A percentile compares a stretch with the other conserved stretches of the same genome.
phyloP scores from a whole-genome alignment of 2,888 invertebrate species.

The Idaea aversata region DNA sequence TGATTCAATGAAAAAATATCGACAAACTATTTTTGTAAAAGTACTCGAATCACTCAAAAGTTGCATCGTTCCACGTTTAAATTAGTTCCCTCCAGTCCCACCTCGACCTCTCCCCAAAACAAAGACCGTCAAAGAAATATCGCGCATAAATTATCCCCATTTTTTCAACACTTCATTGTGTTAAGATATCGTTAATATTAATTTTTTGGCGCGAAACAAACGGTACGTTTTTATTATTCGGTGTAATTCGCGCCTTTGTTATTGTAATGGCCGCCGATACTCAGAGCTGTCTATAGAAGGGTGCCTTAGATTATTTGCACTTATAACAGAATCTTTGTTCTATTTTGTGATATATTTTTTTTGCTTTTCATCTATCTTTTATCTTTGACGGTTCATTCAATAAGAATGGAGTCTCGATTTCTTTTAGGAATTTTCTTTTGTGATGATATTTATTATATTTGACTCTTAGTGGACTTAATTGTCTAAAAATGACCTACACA shows the following conservation, averaged over 20 bases:
- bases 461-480: neutral
- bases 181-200: slow-evolving; percentile 78
- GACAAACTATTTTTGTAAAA: neutral
- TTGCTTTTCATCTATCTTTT: slow-evolving; percentile 21
- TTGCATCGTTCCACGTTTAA: slow-evolving; percentile 8
- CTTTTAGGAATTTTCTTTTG: neutral
- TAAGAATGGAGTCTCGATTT: neutral
- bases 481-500: neutral
- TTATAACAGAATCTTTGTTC: slow-evolving; percentile 11
- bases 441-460: neutral
- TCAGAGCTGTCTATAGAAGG: slow-evolving; percentile 12
- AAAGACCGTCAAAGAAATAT: slow-evolving; percentile 73
- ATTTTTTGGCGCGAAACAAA: slow-evolving; percentile 77
- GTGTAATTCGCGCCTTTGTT: slow-evolving; percentile 67
- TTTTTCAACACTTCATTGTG: slow-evolving; percentile 72
- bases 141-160: slow-evolving; percentile 72
- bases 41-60: neutral
- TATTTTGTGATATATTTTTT: slow-evolving; percentile 15
- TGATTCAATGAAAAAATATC: neutral
- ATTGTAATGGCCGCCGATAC: slow-evolving; percentile 61
- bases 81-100: slow-evolving; percentile 35
- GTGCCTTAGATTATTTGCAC: slow-evolving; percentile 17
- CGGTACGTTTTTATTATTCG: slow-evolving; percentile 68
- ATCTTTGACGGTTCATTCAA: slow-evolving; percentile 1
- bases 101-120: slow-evolving; percentile 39